A percentile compares a stretch with the other conserved stretches of the same genome.
phyloP scores from a whole-genome alignment of 2,797 vertebrate genomes.

The Hybognathus amarus region DNA sequence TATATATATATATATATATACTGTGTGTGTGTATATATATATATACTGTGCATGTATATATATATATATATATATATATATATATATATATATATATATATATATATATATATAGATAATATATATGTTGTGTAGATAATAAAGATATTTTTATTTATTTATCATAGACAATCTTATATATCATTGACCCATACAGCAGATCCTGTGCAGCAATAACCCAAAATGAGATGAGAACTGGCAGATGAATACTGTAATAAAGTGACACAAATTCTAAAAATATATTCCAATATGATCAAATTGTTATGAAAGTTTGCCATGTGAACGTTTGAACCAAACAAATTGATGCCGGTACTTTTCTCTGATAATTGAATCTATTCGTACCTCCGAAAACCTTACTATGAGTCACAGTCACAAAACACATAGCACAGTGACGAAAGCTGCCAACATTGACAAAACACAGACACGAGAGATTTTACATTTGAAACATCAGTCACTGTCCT shows the following conservation, averaged over 20 bases:
- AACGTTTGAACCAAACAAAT: constrained; percentile 23
- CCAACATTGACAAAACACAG: constrained; percentile 45
- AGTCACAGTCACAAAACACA: constrained; percentile 23
- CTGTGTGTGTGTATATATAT: too few species aligned
- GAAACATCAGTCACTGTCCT: constrained; percentile 31
- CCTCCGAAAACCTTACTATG: constrained; percentile 8
- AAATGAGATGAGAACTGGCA: neutral
- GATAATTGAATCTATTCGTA: constrained; percentile 3
- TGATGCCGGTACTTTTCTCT: neutral
- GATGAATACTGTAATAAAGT: too few species aligned
- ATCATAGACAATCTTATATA: neutral
- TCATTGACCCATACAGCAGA: neutral
- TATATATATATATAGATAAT: too few species aligned
- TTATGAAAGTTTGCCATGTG: neutral
- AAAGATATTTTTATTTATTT: neutral
- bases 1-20: too few species aligned
- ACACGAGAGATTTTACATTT: neutral
- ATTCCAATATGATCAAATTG: constrained; percentile 13
- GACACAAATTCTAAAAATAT: neutral
- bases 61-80: too few species aligned
- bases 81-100: too few species aligned
- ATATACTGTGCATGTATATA: too few species aligned
- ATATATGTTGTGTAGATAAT: too few species aligned
- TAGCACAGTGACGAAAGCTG: constrained; percentile 18
- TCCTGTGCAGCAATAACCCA: neutral